These are phyloP conservation scores for Mythimna vitellina DNA, from an alignment of 2,888 invertebrate species.

Conservation along the genomic window DNA sequence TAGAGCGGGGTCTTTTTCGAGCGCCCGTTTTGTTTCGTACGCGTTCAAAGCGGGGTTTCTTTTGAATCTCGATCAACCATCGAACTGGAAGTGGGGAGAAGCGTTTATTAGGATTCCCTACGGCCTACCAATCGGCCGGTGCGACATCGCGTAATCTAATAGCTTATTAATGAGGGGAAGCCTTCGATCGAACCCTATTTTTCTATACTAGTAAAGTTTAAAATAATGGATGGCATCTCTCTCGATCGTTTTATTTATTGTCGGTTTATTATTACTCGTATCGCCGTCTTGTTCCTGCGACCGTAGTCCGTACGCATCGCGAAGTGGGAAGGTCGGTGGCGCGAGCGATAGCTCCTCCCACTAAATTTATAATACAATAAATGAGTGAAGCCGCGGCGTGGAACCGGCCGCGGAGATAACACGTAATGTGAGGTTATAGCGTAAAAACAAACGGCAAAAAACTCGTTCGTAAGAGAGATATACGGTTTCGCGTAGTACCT, in stretches of 20 bases:
- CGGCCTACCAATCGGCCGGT: constrained; percentile 88
- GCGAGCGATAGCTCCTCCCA: constrained; percentile 86
- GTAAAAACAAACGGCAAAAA: constrained; percentile 88
- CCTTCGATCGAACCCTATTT: constrained; percentile 86
- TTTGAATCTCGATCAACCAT: constrained; percentile 90
- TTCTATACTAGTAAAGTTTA: constrained; percentile 87
- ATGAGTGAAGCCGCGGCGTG: constrained; percentile 83
- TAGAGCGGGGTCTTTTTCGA: constrained; percentile 89
- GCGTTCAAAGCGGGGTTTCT: constrained; percentile 88
- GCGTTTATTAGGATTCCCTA: constrained; percentile 89
- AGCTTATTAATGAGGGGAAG: constrained; percentile 90
- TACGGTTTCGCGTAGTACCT: constrained; percentile 82
- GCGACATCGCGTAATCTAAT: constrained; percentile 89
- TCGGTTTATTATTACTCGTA: constrained; percentile 76
- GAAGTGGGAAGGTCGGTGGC: constrained; percentile 85
- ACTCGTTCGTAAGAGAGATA: constrained; percentile 80
- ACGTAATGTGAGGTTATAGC: constrained; percentile 86
- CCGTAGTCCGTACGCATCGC: constrained; percentile 70
- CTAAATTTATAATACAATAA: constrained; percentile 89
- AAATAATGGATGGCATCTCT: constrained; percentile 83
- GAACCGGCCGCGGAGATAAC: constrained; percentile 85
- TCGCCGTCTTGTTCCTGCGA: constrained; percentile 84
- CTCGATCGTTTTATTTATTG: constrained; percentile 77
- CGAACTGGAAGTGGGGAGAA: constrained; percentile 88
- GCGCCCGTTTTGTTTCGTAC: constrained; percentile 88